A percentile compares a stretch with the other conserved stretches of the same genome.
phyloP scores from a whole-genome alignment of 2,797 vertebrate species.

The Apodemus agrarius region DNA sequence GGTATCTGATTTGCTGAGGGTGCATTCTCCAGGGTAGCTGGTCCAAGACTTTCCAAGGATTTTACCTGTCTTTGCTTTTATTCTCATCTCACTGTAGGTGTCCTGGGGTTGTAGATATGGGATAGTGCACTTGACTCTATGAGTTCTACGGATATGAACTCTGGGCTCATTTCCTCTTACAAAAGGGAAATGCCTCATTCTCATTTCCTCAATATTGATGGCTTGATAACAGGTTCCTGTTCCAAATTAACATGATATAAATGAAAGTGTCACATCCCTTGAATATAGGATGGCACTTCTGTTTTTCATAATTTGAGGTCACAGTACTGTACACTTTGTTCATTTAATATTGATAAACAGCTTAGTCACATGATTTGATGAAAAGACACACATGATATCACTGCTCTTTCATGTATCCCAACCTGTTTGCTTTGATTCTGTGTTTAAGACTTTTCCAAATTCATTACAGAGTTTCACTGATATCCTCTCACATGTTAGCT shows the following conservation, averaged over 20 bases:
- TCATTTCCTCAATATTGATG: neutral
- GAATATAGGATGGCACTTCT: neutral
- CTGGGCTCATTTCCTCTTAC: neutral
- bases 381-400: neutral
- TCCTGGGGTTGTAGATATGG: neutral
- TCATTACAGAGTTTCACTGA: neutral
- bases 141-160: neutral
- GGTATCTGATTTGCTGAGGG: neutral
- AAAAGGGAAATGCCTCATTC: neutral
- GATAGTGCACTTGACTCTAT: neutral
- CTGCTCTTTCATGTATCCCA: fast-evolving
- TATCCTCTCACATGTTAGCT: neutral
- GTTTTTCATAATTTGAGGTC: neutral
- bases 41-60: neutral
- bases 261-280: neutral
- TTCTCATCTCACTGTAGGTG: neutral
- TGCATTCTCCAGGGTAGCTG: neutral
- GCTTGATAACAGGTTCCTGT: neutral
- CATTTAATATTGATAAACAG: neutral
- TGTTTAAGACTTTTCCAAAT: neutral
- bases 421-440: neutral
- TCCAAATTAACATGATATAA: neutral
- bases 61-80: neutral
- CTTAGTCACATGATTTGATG: neutral
- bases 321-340: neutral